Evolutionary conservation across 1,140 invertebrate genomes (phyloP).

Genomic region (Oryctes rhinoceros): DNA sequence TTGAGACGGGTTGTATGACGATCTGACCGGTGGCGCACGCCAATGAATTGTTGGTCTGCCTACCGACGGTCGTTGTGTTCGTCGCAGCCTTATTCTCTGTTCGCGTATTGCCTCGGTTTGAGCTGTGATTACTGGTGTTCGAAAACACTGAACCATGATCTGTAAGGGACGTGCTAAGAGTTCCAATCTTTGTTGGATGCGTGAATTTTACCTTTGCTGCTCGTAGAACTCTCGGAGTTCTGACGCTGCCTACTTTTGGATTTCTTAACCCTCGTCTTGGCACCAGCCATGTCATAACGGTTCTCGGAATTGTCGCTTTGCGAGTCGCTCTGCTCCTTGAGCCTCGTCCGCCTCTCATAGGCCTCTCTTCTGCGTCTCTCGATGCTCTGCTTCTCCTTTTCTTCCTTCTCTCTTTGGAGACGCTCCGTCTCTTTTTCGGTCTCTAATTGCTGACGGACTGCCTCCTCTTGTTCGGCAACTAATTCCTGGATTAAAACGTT

Average conservation of each 20-base stretch:
- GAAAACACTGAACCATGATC: conserved; percentile 39
- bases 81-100: neutral
- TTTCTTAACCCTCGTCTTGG: conserved; percentile 53
- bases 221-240: conserved; percentile 45
- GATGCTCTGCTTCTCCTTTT: conserved; percentile 40
- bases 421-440: conserved; percentile 51
- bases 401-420: conserved; percentile 44
- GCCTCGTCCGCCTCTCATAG: conserved; percentile 49
- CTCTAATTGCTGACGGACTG: conserved; percentile 56
- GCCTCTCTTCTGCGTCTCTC: conserved; percentile 45
- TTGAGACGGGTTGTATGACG: conserved; percentile 70
- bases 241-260: conserved; percentile 49
- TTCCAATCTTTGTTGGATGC: neutral
- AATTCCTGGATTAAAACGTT: neutral
- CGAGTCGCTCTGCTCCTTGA: conserved; percentile 48
- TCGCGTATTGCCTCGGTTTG: conserved; percentile 31
- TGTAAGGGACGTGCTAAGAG: neutral
- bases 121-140: conserved; percentile 24
- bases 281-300: conserved; percentile 58
- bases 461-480: conserved; percentile 51
- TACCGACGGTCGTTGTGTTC: conserved; percentile 62
- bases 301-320: conserved; percentile 47
- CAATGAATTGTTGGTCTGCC: conserved; percentile 88
- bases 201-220: conserved; percentile 43
- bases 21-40: conserved; percentile 84